Conservation (phyloP, 2,888 invertebrate species). For the Athalia cordata region DNA sequence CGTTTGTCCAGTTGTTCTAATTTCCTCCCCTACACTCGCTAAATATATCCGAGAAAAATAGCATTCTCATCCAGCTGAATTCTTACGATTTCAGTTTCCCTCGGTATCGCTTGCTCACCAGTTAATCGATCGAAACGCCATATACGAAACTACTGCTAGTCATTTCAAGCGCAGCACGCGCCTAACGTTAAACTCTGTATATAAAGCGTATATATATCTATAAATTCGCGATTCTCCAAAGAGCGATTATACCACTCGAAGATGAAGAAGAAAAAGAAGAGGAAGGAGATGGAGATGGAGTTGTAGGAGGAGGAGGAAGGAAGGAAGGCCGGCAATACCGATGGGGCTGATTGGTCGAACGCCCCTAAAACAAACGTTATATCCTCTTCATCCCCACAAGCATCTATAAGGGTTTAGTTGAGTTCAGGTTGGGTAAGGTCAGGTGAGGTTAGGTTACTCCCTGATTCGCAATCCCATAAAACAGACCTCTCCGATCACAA, state of each 20-base stretch:
- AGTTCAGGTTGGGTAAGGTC: too few relatives aligned
- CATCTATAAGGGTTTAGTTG: not conserved
- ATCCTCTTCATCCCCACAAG: not conserved
- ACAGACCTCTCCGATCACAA: not conserved
- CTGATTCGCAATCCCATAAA: conserved; percentile 3
- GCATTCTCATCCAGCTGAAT: not conserved
- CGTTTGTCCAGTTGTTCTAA: conserved; percentile 13
- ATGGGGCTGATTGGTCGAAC: conserved; percentile 30
- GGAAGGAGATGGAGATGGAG: too few relatives aligned
- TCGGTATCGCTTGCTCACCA: conserved; percentile 1
- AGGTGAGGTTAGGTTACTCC: not conserved
- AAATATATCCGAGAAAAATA: too few relatives aligned
- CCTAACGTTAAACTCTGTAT: conserved; percentile 34
- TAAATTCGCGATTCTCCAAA: conserved; percentile 44
- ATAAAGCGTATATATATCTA: not conserved
- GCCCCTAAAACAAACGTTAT: conserved; percentile 33
- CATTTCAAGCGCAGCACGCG: conserved; percentile 23
- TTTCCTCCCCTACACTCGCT: not conserved
- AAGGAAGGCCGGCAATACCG: not conserved
- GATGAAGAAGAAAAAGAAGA: not conserved
- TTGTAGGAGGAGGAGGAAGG: too few relatives aligned
- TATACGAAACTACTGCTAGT: too few relatives aligned
- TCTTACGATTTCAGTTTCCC: not conserved
- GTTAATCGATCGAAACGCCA: conserved; percentile 7
- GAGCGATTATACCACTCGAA: conserved; percentile 37